These are phyloP conservation scores for Chiloscyllium punctatum DNA, from an alignment of 2,797 vertebrate species.

Conservation along the genomic window DNA sequence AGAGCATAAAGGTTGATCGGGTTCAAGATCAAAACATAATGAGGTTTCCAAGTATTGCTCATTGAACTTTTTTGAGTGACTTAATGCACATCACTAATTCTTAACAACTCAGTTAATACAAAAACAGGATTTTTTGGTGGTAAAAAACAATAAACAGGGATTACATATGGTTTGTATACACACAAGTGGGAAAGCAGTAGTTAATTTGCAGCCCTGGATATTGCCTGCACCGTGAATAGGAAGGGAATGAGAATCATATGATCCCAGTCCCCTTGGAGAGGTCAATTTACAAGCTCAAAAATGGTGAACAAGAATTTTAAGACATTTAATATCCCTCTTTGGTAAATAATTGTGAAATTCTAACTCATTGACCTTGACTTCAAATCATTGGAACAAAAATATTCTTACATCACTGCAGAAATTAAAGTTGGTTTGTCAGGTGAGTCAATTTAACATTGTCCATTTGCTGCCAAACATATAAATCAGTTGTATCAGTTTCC, in stretches of 20 bases:
- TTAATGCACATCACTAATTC: background rate
- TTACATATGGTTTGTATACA: background rate
- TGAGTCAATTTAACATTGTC: background rate
- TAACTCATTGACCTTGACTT: slow-evolving; percentile 35
- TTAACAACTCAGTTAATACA: background rate
- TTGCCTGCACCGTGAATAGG: background rate
- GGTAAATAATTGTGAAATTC: background rate
- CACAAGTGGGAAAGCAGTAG: background rate
- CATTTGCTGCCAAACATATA: background rate
- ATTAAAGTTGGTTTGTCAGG: background rate
- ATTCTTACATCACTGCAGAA: background rate
- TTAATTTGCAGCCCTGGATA: background rate
- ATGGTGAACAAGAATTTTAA: background rate
- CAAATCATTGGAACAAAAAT: background rate
- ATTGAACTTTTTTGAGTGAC: background rate
- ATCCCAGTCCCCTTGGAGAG: slow-evolving; percentile 10
- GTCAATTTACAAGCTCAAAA: slow-evolving; percentile 1
- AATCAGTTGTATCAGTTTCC: slow-evolving; percentile 11
- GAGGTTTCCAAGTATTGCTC: background rate
- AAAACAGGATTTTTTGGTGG: background rate
- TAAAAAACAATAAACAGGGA: background rate
- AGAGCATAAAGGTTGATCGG: background rate
- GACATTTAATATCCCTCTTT: slow-evolving; percentile 22
- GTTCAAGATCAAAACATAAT: background rate
- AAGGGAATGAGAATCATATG: background rate